Conservation (phyloP, 2,113 vertebrate genomes). For the Coregonus clupeaformis region DNA sequence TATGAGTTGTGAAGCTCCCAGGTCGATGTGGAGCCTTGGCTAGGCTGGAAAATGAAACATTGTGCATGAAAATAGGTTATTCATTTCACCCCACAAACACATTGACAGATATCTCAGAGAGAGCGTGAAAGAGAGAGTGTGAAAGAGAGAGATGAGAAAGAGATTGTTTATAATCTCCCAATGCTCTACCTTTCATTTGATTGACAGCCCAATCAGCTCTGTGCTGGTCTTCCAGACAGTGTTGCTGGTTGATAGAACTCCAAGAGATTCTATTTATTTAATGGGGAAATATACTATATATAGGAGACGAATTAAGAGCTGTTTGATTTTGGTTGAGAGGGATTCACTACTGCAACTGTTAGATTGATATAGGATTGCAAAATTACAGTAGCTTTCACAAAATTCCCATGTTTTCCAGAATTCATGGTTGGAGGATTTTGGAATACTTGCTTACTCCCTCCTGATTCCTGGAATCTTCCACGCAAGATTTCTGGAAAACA, state of each 20-base stretch:
- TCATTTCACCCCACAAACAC: no score
- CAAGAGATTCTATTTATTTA: neutral
- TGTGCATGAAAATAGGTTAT: neutral
- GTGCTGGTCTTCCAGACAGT: slow-evolving; percentile 8
- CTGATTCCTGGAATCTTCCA: no score
- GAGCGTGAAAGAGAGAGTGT: neutral
- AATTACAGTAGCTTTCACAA: no score
- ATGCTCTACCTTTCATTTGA: neutral
- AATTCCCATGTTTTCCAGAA: no score
- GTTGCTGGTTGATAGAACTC: slow-evolving; percentile 39
- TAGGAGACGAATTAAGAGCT: neutral
- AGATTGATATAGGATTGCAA: neutral
- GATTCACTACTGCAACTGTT: neutral
- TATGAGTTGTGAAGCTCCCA: slow-evolving; percentile 8
- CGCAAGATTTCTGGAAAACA: no score
- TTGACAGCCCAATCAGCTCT: slow-evolving; percentile 22
- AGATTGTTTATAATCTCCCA: neutral
- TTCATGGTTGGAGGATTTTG: neutral
- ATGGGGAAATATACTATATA: neutral
- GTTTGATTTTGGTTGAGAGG: neutral
- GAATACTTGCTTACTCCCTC: neutral
- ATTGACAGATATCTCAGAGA: neutral
- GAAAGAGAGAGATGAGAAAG: neutral
- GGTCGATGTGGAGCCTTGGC: neutral
- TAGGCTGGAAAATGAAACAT: neutral